These are phyloP conservation scores for Tetranychus truncatus DNA, from an alignment of 2,888 invertebrate species.

Conservation along the genomic window DNA sequence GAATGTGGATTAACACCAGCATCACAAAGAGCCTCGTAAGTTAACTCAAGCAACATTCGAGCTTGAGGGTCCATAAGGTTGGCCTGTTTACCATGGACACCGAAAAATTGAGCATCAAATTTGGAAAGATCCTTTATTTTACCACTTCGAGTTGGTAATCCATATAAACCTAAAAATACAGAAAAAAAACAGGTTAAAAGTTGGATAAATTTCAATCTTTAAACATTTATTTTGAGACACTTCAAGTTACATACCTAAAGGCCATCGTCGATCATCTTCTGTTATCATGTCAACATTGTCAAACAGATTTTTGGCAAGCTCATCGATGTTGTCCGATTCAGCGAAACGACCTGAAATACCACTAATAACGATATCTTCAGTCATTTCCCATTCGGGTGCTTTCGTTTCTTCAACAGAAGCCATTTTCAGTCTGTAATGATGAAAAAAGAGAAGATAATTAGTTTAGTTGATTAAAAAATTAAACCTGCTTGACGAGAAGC, in stretches of 20 bases:
- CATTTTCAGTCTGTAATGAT: not conserved
- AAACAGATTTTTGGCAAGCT: constrained; percentile 76
- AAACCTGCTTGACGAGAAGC: not conserved
- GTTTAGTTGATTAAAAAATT: not conserved
- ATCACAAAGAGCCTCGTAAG: constrained; percentile 81
- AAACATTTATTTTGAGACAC: not conserved
- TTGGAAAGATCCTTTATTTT: constrained; percentile 51
- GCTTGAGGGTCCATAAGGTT: constrained; percentile 81
- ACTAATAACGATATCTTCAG: constrained; percentile 55
- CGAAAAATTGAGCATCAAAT: constrained; percentile 76
- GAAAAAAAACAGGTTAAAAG: not conserved
- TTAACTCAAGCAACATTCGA: constrained; percentile 66
- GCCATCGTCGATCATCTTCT: constrained; percentile 73
- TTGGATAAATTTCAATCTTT: not conserved
- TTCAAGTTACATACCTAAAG: constrained; percentile 17
- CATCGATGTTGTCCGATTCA: constrained; percentile 70
- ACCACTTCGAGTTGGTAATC: constrained; percentile 52
- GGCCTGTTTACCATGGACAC: constrained; percentile 76
- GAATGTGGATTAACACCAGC: constrained; percentile 66
- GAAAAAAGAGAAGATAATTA: not conserved
- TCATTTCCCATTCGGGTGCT: constrained; percentile 29
- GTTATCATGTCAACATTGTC: constrained; percentile 80
- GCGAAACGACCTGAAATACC: constrained; percentile 75
- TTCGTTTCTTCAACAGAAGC: not conserved
- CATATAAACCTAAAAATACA: constrained; percentile 43